Conservation (phyloP, 2,113 vertebrate genomes). For the Percopsis transmontana region DNA sequence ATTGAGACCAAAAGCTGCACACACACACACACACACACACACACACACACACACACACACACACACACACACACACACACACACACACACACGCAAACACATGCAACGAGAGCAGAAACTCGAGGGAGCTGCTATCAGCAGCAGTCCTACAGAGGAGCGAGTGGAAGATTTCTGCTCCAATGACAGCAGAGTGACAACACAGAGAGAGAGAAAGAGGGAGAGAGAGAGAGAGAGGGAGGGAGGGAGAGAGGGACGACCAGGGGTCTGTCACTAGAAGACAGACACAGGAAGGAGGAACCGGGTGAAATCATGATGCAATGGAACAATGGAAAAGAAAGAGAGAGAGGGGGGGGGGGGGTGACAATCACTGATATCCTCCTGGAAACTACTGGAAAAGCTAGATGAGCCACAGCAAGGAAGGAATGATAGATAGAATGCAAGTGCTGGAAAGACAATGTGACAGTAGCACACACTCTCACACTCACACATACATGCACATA, state of each 20-base stretch:
- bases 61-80: too few relatives aligned
- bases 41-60: too few relatives aligned
- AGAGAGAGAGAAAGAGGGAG: background rate
- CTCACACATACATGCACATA: background rate
- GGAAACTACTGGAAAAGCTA: conserved; percentile 1
- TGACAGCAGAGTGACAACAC: too few relatives aligned
- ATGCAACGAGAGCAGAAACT: too few relatives aligned
- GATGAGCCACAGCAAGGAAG: background rate
- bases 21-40: background rate
- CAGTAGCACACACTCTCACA: background rate
- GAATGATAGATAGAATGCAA: background rate
- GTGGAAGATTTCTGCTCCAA: background rate
- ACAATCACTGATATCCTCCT: conserved; percentile 1
- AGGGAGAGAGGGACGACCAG: background rate
- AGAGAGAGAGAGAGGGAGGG: background rate
- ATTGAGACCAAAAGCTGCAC: background rate
- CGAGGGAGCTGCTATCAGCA: background rate
- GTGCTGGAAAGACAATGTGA: background rate
- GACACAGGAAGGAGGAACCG: conserved; percentile 10
- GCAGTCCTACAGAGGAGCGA: background rate
- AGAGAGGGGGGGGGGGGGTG: background rate
- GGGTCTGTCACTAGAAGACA: background rate
- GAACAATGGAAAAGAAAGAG: background rate
- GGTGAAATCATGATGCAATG: conserved; percentile 3
- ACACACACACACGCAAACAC: too few relatives aligned